These are phyloP conservation scores for Craseonycteris thonglongyai DNA, from an alignment of 2,113 vertebrate genomes.

Conservation along the genomic window DNA sequence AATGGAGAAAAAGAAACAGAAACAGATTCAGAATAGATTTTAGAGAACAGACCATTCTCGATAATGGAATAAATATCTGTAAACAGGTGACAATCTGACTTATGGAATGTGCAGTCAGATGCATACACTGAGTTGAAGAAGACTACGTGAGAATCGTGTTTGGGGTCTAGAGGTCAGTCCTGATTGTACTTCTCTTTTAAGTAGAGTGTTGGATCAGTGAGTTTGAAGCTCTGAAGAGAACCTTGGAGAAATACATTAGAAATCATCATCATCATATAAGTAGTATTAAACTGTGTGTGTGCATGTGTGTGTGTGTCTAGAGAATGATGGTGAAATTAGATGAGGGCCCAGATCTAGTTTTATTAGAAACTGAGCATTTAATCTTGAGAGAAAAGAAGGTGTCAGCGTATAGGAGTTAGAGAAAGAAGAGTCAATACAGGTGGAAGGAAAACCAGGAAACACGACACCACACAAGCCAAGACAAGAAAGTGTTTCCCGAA, in stretches of 20 bases:
- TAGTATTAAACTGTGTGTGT: background rate
- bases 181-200: background rate
- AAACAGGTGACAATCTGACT: background rate
- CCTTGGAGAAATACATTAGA: background rate
- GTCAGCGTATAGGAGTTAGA: background rate
- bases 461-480: background rate
- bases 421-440: background rate
- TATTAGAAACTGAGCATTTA: background rate
- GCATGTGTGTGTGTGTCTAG: background rate
- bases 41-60: background rate
- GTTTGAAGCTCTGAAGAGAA: background rate
- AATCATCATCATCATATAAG: background rate
- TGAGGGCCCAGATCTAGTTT: background rate
- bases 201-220: background rate
- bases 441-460: background rate
- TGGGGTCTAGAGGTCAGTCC: background rate
- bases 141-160: background rate
- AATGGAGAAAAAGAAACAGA: background rate
- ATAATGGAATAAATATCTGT: background rate
- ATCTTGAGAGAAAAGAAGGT: background rate
- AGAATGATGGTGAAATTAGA: background rate
- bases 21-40: background rate
- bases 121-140: background rate
- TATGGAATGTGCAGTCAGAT: background rate
- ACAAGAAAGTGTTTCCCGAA: background rate